Evolutionary conservation across 2,113 vertebrate species (phyloP).

Genomic region (Cairina moschata): DNA sequence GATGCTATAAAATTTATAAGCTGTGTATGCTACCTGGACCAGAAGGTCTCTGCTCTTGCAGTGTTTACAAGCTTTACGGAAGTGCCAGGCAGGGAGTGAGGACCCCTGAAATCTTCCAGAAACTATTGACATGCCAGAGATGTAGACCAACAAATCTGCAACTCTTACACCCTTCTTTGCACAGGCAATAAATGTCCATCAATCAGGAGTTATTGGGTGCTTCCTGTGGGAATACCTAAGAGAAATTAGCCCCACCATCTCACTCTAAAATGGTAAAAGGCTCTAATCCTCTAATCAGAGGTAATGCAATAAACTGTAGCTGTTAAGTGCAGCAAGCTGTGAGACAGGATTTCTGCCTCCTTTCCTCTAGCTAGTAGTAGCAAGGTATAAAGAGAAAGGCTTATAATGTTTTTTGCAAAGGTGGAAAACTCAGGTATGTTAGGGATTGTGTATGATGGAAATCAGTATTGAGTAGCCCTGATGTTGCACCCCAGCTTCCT

Average conservation of each 20-base stretch:
- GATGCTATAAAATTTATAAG: slow-evolving; percentile 22
- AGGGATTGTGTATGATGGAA: neutral
- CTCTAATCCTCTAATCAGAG: neutral
- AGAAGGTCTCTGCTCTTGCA: neutral
- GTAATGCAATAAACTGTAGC: neutral
- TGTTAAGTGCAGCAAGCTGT: neutral
- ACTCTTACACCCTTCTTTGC: neutral
- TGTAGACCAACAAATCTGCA: neutral
- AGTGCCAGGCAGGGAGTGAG: neutral
- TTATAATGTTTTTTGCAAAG: neutral
- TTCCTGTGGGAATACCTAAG: neutral
- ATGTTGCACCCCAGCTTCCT: neutral
- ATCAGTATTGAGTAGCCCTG: neutral
- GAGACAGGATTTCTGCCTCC: neutral
- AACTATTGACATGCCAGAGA: slow-evolving; percentile 8
- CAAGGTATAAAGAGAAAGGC: neutral
- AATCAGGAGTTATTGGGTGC: neutral
- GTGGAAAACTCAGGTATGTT: neutral
- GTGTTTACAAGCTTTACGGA: neutral
- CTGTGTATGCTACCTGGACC: neutral
- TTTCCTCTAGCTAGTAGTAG: neutral
- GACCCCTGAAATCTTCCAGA: neutral
- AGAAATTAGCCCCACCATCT: neutral
- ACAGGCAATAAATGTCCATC: neutral
- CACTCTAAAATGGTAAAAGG: neutral